A percentile compares a stretch with the other conserved stretches of the same genome.
Conservation (phyloP, 2,888 invertebrate species). For the Drosophila ustulata region DNA sequence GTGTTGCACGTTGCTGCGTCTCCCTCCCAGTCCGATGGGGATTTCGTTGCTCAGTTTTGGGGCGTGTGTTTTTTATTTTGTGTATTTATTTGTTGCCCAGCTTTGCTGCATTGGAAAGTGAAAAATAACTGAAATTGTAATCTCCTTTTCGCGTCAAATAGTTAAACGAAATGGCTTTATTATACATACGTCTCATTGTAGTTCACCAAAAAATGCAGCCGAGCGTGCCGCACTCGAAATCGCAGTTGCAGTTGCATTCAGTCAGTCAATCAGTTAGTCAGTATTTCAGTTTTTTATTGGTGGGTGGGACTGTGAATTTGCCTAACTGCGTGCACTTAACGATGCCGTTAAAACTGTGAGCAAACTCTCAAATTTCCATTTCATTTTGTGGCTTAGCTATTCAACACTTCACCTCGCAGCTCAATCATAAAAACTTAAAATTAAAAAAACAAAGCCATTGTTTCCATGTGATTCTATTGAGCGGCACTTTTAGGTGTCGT, state of each 20-base stretch:
- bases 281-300: conserved; percentile 1
- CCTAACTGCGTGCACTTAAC: conserved; percentile 21
- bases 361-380: conserved; percentile 14
- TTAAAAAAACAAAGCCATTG: background rate
- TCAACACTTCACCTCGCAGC: conserved; percentile 1
- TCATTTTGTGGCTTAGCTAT: conserved; percentile 20
- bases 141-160: conserved; percentile 77
- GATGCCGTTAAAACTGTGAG: conserved; percentile 32
- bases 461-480: background rate
- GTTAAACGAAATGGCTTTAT: conserved; percentile 74
- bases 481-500: background rate
- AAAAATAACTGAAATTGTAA: conserved; percentile 79
- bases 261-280: background rate
- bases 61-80: conserved; percentile 21
- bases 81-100: conserved; percentile 10
- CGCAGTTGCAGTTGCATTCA: background rate
- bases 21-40: conserved; percentile 3
- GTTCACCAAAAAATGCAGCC: conserved; percentile 37
- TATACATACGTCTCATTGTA: conserved; percentile 33
- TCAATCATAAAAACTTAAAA: conserved; percentile 19
- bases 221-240: conserved; percentile 16
- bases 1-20: conserved; percentile 57
- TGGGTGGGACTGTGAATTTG: conserved; percentile 6
- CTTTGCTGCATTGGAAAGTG: conserved; percentile 70
- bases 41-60: background rate